Base-by-base conservation (phyloP, 2,113 vertebrate genomes). In the Oncorhynchus mykiss region DNA sequence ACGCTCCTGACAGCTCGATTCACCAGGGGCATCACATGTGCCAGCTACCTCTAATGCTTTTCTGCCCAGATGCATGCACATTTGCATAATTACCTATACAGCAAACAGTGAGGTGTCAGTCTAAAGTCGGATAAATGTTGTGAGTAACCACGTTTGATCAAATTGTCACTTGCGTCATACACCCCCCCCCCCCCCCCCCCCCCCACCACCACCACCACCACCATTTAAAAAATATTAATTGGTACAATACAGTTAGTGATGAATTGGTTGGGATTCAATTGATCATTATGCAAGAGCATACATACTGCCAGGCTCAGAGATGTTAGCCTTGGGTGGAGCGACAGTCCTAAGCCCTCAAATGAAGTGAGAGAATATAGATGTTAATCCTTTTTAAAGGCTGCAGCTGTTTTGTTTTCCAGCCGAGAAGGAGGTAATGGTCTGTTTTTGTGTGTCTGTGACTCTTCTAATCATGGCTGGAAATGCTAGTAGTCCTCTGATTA, bases 1-100 rank as follows among this genome's bases (percentile, higher is more conserved):
- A 91, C 24, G 74, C 13, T 3, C 78, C 22, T 92, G 92, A 93
- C 93, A 92, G 90, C 86, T 90, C 73, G 60, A 90, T 91, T 86
- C 90, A 87, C 90, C 78, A 48, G 51, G 87, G 89, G 77, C 66
- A 75, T 67, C 71, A 80, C 72, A 27, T 31, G 78, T 85, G 89
- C 88, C 90, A 91, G 89, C 67, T 71, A 25, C 31, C 57, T 59
- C 80, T 84, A 78, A 25, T 73, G 80, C 82, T 74, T 80, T 22
- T 69, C 81, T 72, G 84, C 80, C 85, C 89, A 84, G 79, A 85
- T 54, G 84, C 83, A 86, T 91, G 87, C 87, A 45, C 8, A 45
- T 11, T 45, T 45, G 39, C 39, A 45, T 86, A 90, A 91, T 86
- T 83, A 9, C 88, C 83, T 80, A 14, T 45, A 45, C 85, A 72